phyloP scores from a whole-genome alignment of 2,113 vertebrate genomes.

The Manacus vitellinus region DNA sequence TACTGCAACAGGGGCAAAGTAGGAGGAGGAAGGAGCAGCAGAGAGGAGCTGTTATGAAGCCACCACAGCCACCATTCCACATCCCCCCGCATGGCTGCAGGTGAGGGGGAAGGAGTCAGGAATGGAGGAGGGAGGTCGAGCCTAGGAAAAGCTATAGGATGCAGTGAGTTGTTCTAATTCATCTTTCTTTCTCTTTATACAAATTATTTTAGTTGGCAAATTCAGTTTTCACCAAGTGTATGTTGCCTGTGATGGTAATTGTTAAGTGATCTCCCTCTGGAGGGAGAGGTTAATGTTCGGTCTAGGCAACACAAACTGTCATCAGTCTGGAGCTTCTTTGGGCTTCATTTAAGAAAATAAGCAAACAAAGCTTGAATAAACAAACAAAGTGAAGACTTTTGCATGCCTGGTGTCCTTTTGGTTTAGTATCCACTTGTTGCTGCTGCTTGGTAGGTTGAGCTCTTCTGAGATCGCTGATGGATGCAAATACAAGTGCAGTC shows the following conservation, averaged over 20 bases:
- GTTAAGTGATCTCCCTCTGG: background rate
- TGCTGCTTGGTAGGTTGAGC: background rate
- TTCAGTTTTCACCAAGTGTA: background rate
- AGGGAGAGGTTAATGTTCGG: background rate
- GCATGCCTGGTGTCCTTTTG: background rate
- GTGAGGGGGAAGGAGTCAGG: background rate
- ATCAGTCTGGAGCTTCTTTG: background rate
- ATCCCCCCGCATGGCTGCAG: fast-evolving
- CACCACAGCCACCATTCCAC: background rate
- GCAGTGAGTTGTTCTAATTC: background rate
- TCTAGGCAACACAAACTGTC: background rate
- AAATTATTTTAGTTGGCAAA: background rate
- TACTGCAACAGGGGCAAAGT: background rate
- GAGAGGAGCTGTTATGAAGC: background rate
- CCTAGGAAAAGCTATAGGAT: background rate
- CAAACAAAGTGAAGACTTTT: background rate
- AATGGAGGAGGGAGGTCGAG: background rate
- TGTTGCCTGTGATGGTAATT: background rate
- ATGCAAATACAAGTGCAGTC: background rate
- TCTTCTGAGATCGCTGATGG: background rate
- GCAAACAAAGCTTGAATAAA: conserved; percentile 35
- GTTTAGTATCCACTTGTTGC: background rate
- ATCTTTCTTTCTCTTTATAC: background rate
- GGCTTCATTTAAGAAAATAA: background rate
- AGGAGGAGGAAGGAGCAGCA: background rate